Base-by-base conservation (phyloP, 2,113 vertebrate species). In the Porphyrio hochstetteri region DNA sequence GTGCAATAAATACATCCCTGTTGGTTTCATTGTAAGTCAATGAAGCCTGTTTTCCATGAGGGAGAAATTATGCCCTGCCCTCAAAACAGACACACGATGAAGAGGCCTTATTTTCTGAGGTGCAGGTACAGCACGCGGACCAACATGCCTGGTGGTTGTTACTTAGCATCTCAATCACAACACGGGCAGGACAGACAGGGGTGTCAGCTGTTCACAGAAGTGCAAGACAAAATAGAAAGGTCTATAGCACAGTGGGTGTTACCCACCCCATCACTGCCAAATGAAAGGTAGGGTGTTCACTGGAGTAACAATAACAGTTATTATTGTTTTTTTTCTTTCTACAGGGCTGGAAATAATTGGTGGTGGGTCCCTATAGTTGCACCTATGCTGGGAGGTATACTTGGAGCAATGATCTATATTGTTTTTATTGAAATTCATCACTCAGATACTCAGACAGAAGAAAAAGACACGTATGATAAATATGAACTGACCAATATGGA, bases 281-380 rank as follows among this genome's bases (percentile, higher is more conserved):
- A 56, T 42, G 44, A 24, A 38, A 52, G 33, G 40, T 18, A 48
- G 46, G 33, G 11, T 25, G 20, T 28, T 61, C 57, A 25, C 33
- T 29, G 7, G 12, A 77, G 11, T 38, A 25, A 71, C 27, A 57
- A 13, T 68, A 33, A 88, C 44, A 46, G 44, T 46, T 46, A 46
- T 76, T 90, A 35, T 85, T 33, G 48, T 83, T 38, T 7, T 21
- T 60, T 33, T 77, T 7, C 94, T 91, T 96, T 95, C 48, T 48
- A 63, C 98, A 99, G 99, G 64, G 98, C 98, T 84, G 99, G 98
- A 77, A 98, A 98, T 63, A 97, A 98, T 90, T 99, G 99, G 98
- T 99, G 99, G 99, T 99, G 99, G 99, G 97, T 99, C 69, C 99
- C 99, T 29, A 95, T 99, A 29, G 97, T 97, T 16, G 99, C 98